Evolutionary conservation across 2,113 vertebrate genomes (phyloP).

Genomic region (sheep (Ovis aries)): DNA sequence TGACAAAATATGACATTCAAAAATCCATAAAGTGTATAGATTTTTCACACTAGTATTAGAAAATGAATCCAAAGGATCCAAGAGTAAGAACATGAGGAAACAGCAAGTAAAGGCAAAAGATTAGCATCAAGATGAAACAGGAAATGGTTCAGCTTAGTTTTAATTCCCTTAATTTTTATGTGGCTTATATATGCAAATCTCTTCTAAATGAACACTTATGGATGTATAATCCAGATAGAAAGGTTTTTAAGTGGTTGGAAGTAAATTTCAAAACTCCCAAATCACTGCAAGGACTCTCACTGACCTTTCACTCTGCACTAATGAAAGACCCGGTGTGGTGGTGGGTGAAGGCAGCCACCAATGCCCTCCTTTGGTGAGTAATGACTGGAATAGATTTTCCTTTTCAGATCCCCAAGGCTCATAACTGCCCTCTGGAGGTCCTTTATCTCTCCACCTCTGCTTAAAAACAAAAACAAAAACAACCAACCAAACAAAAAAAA

Average conservation of each 20-base stretch:
- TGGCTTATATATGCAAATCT: background rate
- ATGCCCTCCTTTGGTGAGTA: background rate
- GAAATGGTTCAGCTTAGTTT: background rate
- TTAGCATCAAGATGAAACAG: background rate
- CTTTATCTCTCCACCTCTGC: background rate
- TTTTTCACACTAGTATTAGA: background rate
- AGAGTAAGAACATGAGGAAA: background rate
- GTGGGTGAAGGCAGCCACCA: rapidly evolving
- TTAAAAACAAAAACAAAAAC: background rate
- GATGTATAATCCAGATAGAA: background rate
- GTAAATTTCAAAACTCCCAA: background rate
- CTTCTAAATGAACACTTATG: background rate
- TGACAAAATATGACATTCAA: background rate
- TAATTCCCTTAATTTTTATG: slow-evolving; percentile 12
- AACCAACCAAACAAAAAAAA: background rate
- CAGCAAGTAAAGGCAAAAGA: background rate
- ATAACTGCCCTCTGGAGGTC: too few relatives aligned
- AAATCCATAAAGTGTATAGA: background rate
- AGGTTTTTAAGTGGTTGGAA: background rate
- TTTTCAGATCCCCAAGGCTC: background rate
- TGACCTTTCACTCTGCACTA: background rate
- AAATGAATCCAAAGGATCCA: background rate
- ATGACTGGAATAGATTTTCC: background rate
- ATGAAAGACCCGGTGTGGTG: rapidly evolving
- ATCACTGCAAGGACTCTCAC: background rate